Evolutionary conservation across 1,140 invertebrate genomes (phyloP), one percentile per base, ranked within the genome.

Genomic region (Andricus grossulariae): DNA sequence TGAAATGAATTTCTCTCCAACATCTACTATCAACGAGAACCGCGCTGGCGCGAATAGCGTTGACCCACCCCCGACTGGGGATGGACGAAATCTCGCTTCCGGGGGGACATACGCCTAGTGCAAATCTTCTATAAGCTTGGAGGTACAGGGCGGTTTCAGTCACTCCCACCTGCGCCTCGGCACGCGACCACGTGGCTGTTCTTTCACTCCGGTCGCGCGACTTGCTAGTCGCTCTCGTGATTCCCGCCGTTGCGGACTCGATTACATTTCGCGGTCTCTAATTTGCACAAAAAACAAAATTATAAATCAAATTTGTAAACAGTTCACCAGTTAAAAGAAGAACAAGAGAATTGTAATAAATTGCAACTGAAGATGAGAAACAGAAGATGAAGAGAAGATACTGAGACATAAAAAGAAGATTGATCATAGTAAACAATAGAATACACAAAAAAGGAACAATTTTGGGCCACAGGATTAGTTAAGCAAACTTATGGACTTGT

Each of bases 91-190:
- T 72, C 74, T 73, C 39, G 50, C 78, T 80, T 50, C 79, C 78
- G 66, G 73, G 78, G 54, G 51, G 16, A 32, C 12, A 60, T 6
- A 19, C 18, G 73, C 73, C 73, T 77, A 72, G 70, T 82, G 81
- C 80, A 51, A 82, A 71, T 66, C 74, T 77, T 70, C 76, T 85
- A 85, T 85, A 84, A 85, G 70, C 81, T 77, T 71, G 54, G 76
- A 83, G 82, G 77, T 75, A 74, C 84, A 84, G 85, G 85, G 84
- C 86, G 88, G 84, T 85, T 88, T 80, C 76, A 88, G 90, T 90
- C 89, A 90, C 88, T 90, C 90, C 90, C 89, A 92, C 90, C 91
- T 90, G 85, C 89, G 88, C 83, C 82, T 79, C 83, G 84, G 82
- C 86, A 85, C 83, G 83, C 84, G 80, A 88, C 86, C 87, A 89